These are phyloP conservation scores for Gastrophysa polygoni DNA, from an alignment of 2,888 invertebrate genomes.

Conservation along the genomic window DNA sequence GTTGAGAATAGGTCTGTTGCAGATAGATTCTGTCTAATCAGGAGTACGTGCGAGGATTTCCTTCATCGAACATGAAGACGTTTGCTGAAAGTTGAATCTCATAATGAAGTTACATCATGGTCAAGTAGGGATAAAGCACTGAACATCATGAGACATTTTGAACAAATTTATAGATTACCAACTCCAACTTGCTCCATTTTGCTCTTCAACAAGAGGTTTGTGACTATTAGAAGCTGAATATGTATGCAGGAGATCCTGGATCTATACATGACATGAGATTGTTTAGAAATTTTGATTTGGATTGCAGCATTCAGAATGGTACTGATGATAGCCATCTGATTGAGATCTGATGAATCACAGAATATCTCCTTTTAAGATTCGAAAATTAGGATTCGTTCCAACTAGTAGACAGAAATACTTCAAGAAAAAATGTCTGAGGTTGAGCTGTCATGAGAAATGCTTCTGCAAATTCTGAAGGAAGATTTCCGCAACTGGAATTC, in stretches of 20 bases:
- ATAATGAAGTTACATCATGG: constrained; percentile 15
- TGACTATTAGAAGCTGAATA: constrained; percentile 28
- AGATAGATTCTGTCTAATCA: constrained; percentile 31
- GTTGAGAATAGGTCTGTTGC: constrained; percentile 16
- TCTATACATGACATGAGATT: constrained; percentile 20
- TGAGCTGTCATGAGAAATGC: constrained; percentile 14
- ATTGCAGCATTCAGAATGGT: neutral
- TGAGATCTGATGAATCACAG: constrained; percentile 12
- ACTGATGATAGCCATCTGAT: constrained; percentile 7
- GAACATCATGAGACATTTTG: constrained; percentile 5
- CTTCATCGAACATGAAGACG: constrained; percentile 28
- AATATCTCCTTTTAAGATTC: constrained; percentile 3
- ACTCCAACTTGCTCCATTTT: constrained; percentile 32
- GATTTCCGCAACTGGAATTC: constrained; percentile 9
- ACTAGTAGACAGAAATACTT: constrained; percentile 14
- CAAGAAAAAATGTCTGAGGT: constrained; percentile 2
- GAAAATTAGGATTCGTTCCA: constrained; percentile 2
- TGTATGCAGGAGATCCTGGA: constrained; percentile 35
- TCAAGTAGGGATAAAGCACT: constrained; percentile 15
- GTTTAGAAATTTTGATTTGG: constrained; percentile 12
- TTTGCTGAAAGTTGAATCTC: constrained; percentile 27
- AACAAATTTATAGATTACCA: constrained; percentile 1
- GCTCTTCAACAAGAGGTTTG: constrained; percentile 34
- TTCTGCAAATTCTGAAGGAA: constrained; percentile 11
- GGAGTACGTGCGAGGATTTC: constrained; percentile 35